phyloP scores from a whole-genome alignment of 2,113 vertebrate species.

The Tor tambroides region DNA sequence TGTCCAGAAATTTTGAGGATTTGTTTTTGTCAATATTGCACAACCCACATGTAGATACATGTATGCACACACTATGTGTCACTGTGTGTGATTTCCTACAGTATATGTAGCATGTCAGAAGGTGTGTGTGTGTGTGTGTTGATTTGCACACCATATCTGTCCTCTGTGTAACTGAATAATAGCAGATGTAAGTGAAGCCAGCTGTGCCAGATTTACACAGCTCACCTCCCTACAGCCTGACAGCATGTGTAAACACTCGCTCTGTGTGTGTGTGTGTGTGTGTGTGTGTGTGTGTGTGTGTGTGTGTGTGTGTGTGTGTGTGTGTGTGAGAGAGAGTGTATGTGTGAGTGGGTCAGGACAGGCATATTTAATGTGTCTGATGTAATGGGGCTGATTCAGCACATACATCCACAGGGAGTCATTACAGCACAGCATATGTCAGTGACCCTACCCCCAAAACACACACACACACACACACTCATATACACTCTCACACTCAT shows the following conservation, averaged over 20 bases:
- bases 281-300: constrained; percentile 35
- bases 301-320: constrained; percentile 22
- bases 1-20: background rate
- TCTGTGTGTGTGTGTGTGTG: background rate
- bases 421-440: constrained; percentile 80
- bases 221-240: constrained; percentile 64
- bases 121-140: constrained; percentile 55
- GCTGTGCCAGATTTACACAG: constrained; percentile 79
- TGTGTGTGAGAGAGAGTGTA: background rate
- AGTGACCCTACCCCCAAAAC: constrained; percentile 76
- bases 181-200: constrained; percentile 75
- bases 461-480: constrained; percentile 10
- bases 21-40: background rate
- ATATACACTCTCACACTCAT: too few relatives aligned
- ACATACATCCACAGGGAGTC: constrained; percentile 83
- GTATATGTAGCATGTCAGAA: constrained; percentile 30
- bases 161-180: constrained; percentile 66
- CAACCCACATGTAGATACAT: background rate
- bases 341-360: constrained; percentile 70
- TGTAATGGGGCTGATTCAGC: constrained; percentile 88
- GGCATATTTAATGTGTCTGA: constrained; percentile 86
- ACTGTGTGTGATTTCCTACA: constrained; percentile 47
- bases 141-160: constrained; percentile 73
- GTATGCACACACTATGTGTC: background rate
- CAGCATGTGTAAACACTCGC: constrained; percentile 61